These are phyloP conservation scores for Anolis sagrei DNA, from an alignment of 2,113 vertebrate species.

Conservation along the genomic window DNA sequence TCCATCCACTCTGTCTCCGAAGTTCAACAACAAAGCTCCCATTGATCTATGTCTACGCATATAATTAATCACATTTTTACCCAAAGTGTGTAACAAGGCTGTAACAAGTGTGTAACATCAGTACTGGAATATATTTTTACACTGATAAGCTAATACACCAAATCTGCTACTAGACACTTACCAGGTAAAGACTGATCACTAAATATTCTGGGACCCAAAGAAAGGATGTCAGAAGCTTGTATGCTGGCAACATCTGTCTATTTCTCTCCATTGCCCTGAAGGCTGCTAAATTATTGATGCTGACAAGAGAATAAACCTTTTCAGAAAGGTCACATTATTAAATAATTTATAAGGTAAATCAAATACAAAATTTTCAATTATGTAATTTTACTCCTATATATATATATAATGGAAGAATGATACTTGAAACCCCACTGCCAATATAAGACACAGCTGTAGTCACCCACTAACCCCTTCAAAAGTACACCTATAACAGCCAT, in stretches of 20 bases:
- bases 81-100: neutral
- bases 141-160: neutral
- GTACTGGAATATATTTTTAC: neutral
- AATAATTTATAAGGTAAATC: too few relatives aligned
- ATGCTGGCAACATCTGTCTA: neutral
- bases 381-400: too few relatives aligned
- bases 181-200: neutral
- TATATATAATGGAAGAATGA: too few relatives aligned
- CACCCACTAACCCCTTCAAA: too few relatives aligned
- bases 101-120: too few relatives aligned
- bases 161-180: neutral
- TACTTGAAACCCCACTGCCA: too few relatives aligned
- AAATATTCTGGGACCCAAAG: neutral
- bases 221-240: neutral
- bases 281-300: neutral
- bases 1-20: neutral
- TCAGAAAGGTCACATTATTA: neutral
- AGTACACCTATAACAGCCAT: too few relatives aligned
- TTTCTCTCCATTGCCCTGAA: neutral
- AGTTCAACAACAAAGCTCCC: conserved; percentile 7
- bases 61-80: neutral
- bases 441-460: too few relatives aligned
- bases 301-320: conserved; percentile 18
- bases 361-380: too few relatives aligned
- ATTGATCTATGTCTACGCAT: neutral